phyloP scores from a whole-genome alignment of 1,140 invertebrate genomes.

The Oryctes rhinoceros region DNA sequence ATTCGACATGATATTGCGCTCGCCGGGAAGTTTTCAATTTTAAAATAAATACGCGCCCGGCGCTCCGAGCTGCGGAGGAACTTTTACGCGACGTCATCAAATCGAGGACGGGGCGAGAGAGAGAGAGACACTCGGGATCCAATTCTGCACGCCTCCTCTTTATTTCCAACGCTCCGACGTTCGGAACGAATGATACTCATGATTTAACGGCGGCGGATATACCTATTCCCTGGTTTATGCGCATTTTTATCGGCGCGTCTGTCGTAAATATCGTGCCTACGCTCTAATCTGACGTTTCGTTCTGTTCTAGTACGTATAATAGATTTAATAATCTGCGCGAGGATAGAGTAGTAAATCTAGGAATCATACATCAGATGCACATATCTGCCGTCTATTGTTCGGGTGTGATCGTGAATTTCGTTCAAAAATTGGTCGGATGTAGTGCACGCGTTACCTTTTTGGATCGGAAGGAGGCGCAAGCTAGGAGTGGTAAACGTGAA shows the following conservation, averaged over 20 bases:
- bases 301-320: neutral
- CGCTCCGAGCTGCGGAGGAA: neutral
- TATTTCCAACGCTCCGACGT: neutral
- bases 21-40: neutral
- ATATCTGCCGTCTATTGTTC: neutral
- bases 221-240: neutral
- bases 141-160: neutral
- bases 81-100: constrained; percentile 20
- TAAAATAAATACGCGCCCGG: neutral
- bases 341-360: neutral
- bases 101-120: neutral
- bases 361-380: neutral
- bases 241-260: constrained; percentile 18
- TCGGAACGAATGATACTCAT: neutral
- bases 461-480: too few relatives aligned
- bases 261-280: constrained; percentile 12
- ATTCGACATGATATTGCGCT: neutral
- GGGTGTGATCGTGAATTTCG: too few relatives aligned
- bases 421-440: too few relatives aligned
- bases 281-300: constrained; percentile 17
- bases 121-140: neutral
- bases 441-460: too few relatives aligned
- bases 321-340: constrained; percentile 15
- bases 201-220: constrained; percentile 7
- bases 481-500: neutral